Evolutionary conservation across 1,140 invertebrate genomes (phyloP), one percentile per base, ranked within the genome.

Genomic region (Tetramorium alpestre): DNA sequence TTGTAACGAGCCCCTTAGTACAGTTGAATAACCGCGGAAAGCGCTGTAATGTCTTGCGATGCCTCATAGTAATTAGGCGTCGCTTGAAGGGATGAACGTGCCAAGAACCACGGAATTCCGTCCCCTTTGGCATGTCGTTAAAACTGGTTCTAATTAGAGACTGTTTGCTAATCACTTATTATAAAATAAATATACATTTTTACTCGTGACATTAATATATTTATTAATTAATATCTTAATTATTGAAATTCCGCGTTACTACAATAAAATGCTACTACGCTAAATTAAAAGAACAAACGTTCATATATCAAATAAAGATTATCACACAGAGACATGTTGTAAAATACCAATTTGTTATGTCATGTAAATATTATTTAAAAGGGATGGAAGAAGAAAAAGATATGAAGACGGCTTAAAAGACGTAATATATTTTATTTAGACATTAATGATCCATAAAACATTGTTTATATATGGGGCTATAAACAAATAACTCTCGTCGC

Each of bases 361-460:
- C 22, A 69, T 5, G 38, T 4, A 49, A 13, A 18, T 25, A 44
- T 28, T 18, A 41, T 22, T 16, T 16, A 25, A 13, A 69, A 16
- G 33, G 18, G 13, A 7, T 13, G 28, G 18, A 5, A 47, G 1
- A 72, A 18, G 22, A 28, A 18, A 28, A 33, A 65, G 72, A 10
- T 41, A 70, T 0, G 7, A 85, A 88, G 64, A 49, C 76, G 3
- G 41, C 22, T 92, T 94, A 94, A 94, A 94, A 94, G 93, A 94
- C 92, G 91, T 93, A 92, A 92, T 90, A 90, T 92, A 91, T 88
- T 93, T 93, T 94, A 94, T 94, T 94, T 89, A 91, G 92, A 91
- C 92, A 89, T 90, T 93, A 93, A 93, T 94, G 90, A 92, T 93
- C 90, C 91, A 92, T 92, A 93, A 93, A 94, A 94, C 92, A 93